phyloP scores from a whole-genome alignment of 2,113 vertebrate species.

The Ceyx margarethae region DNA sequence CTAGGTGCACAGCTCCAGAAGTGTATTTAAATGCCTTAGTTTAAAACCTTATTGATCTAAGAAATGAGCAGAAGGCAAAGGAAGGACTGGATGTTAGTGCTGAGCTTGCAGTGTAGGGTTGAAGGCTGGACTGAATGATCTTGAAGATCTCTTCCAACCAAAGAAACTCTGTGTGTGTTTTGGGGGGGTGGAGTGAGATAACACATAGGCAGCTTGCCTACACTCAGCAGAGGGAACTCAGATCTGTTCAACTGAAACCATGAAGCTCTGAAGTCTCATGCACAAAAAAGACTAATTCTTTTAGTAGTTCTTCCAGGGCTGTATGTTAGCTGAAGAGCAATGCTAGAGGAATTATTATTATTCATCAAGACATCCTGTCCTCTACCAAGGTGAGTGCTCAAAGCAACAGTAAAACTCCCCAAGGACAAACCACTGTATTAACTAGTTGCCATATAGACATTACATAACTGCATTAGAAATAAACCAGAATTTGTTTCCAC shows the following conservation, averaged over 20 bases:
- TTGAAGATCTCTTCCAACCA: no score
- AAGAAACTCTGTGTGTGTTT: no score
- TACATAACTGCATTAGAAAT: neutral
- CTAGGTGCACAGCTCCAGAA: neutral
- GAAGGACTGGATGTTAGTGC: neutral
- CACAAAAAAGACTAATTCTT: neutral
- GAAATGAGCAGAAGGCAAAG: neutral
- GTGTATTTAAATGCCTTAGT: neutral
- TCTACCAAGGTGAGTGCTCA: neutral
- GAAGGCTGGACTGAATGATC: no score
- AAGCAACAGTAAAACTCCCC: neutral
- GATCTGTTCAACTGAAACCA: neutral
- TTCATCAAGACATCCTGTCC: neutral
- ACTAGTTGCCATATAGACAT: neutral
- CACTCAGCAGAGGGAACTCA: neutral
- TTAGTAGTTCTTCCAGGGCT: neutral
- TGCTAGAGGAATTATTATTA: neutral
- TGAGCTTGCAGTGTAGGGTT: no score
- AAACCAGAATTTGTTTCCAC: neutral
- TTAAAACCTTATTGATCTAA: neutral
- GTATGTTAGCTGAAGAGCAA: neutral
- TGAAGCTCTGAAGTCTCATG: neutral
- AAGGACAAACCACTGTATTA: neutral
- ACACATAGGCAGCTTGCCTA: neutral
- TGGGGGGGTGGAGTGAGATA: neutral